A percentile compares a stretch with the other conserved stretches of the same genome.
These are phyloP conservation scores for Zosterops japonicus DNA, from an alignment of 2,113 vertebrate genomes.

Conservation along the genomic window DNA sequence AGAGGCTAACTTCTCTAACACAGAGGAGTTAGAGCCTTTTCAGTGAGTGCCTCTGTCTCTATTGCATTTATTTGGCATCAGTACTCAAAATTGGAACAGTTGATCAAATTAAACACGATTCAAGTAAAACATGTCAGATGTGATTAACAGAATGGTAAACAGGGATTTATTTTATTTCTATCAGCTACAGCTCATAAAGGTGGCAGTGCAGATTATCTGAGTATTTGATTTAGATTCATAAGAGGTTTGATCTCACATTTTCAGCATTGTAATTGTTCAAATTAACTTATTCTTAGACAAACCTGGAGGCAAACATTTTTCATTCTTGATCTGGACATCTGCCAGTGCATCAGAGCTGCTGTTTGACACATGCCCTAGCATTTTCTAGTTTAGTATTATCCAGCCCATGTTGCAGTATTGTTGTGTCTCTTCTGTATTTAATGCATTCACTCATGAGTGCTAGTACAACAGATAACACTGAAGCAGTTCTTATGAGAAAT, in stretches of 20 bases:
- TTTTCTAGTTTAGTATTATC: not conserved
- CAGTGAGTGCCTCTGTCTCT: not conserved
- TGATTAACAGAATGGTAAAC: not conserved
- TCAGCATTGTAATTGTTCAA: not conserved
- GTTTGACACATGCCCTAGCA: not conserved
- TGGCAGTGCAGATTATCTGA: not conserved
- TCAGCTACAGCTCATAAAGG: not conserved
- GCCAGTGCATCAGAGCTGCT: not conserved
- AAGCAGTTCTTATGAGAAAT: not conserved
- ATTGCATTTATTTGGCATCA: not conserved
- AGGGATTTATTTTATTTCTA: slow-evolving; percentile 12
- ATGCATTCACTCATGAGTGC: not conserved
- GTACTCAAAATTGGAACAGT: not conserved
- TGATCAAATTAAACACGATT: not conserved
- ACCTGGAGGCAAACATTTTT: not conserved
- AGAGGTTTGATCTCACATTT: not conserved
- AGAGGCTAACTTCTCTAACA: not conserved
- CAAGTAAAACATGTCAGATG: not conserved
- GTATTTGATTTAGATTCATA: not conserved
- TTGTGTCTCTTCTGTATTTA: not conserved
- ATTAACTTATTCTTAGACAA: not conserved
- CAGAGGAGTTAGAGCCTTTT: not conserved
- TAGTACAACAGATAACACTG: not conserved
- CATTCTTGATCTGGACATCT: not conserved
- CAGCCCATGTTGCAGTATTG: not conserved